Evolutionary conservation across 2,888 invertebrate species (phyloP), one percentile per base, ranked within the genome.

Genomic region (Scaptomyza cyrtandrae): DNA sequence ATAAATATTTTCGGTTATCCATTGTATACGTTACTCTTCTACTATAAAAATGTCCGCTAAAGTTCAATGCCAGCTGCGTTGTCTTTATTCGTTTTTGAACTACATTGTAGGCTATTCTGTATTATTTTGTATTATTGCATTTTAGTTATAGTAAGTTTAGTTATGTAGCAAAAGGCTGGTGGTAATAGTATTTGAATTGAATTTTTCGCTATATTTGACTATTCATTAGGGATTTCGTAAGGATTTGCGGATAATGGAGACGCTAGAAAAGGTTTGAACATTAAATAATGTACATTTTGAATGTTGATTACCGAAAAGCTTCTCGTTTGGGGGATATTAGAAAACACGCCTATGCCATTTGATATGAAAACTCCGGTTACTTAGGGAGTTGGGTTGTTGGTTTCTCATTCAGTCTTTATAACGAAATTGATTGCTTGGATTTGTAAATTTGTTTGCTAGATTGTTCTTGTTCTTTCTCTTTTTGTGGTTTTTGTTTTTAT

Each of bases 401-500:
- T 68, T 71, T 80, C 41, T 54, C 46, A 48, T 58, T 84, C 88
- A 84, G 88, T 84, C 83, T 84, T 77, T 71, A 63, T 76, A 86
- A 85, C 76, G 76, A 75, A 88, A 88, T 85, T 85, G 85, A 88
- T 85, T 85, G 85, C 74, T 79, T 86, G 80, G 62, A 65, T 77
- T 82, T 85, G 85, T 85, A 85, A 88, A 83, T 86, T 85, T 88
- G 80, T 86, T 82, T 56, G 66, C 75, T 84, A 84, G 84, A 85
- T 88, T 85, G 85, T 86, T 88, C 88, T 69, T 74, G 69, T 68
- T 76, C 43, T 55, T 68, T 14, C 62, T 69, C 35, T 49, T 59
- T 13, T 46, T 52, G 7, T 59, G 59, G 44, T 39, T 64, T 33
- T 60, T 59, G 59, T 6, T 77, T 45, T 46, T 69, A 39, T 46